These are phyloP conservation scores for Paracanthobrama guichenoti DNA, from an alignment of 2,113 vertebrate genomes.

Conservation along the genomic window DNA sequence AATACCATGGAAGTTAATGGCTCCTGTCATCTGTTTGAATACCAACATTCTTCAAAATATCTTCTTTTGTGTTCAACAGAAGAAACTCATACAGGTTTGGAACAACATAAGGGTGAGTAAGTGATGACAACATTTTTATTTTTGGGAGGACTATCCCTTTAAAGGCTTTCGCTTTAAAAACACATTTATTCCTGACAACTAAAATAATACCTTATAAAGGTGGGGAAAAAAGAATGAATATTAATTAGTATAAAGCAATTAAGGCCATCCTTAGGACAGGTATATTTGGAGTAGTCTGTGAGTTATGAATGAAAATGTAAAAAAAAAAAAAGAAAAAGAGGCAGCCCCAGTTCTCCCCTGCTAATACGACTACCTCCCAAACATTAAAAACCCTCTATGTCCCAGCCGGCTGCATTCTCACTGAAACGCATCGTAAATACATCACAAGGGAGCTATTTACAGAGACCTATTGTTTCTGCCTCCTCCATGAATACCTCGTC, in stretches of 20 bases:
- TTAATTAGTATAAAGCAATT: neutral
- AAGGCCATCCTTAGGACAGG: too few species aligned
- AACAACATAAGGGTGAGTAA: too few species aligned
- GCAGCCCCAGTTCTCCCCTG: neutral
- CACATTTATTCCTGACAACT: neutral
- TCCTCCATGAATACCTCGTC: conserved; percentile 50
- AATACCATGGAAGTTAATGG: too few species aligned
- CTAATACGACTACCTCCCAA: neutral
- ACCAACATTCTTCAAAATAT: too few species aligned
- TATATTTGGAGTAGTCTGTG: neutral
- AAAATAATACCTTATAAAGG: neutral
- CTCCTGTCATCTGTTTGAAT: too few species aligned
- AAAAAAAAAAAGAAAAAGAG: too few species aligned
- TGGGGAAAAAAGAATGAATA: neutral
- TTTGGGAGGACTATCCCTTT: too few species aligned
- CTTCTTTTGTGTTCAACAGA: too few species aligned
- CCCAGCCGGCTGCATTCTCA: neutral
- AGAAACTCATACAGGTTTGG: too few species aligned
- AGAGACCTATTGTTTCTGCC: conserved; percentile 61
- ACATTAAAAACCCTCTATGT: neutral
- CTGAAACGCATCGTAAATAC: conserved; percentile 53
- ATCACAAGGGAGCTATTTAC: conserved; percentile 66
- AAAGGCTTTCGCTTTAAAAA: neutral
- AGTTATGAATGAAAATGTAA: neutral
- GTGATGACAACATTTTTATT: too few species aligned